Evolutionary conservation across 2,113 vertebrate genomes (phyloP).

Genomic region (Chloropsis hardwickii): DNA sequence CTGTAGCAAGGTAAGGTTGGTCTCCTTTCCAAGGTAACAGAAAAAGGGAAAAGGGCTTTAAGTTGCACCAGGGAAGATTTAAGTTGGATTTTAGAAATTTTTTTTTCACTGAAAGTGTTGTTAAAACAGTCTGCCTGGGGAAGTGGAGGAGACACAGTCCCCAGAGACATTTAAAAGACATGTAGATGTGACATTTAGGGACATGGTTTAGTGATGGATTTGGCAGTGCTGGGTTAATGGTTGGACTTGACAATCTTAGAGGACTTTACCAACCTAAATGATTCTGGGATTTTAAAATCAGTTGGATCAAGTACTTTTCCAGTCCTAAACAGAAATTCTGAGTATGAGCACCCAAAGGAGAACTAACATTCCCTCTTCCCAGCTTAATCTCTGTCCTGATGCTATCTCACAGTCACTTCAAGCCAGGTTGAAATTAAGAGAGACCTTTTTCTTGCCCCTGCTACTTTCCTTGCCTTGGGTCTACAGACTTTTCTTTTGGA

Average conservation of each 20-base stretch:
- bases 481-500: not conserved
- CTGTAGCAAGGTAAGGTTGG: not conserved
- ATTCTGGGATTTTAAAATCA: not conserved
- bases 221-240: not conserved
- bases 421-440: not conserved
- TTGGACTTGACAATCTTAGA: accelerated
- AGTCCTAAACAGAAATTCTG: not conserved
- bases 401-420: not conserved
- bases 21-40: not conserved
- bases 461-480: not conserved
- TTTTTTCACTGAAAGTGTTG: not conserved
- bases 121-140: not conserved
- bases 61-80: not conserved
- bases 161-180: not conserved
- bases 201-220: not conserved
- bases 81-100: not conserved
- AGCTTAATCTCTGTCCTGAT: not conserved
- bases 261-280: not conserved
- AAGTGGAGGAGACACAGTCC: accelerated
- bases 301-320: not conserved
- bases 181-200: not conserved
- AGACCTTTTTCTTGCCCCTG: not conserved
- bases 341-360: not conserved
- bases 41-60: not conserved
- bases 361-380: not conserved